Base-by-base conservation (phyloP, 2,797 vertebrate species). In the Sebastes iracundus region DNA sequence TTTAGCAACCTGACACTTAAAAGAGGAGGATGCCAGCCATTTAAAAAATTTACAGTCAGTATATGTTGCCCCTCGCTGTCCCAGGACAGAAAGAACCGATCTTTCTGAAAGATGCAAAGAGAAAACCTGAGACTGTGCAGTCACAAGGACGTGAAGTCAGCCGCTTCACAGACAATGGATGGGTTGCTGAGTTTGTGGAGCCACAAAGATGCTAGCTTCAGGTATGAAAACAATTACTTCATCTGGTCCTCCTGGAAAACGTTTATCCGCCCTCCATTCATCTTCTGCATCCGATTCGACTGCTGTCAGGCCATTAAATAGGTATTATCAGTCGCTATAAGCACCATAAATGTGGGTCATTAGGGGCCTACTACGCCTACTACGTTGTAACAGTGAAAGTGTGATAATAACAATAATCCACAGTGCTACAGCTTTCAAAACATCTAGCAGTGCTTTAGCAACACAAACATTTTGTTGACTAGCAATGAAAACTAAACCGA, bases 1-100 rank as follows among this genome's bases (percentile, higher is more conserved):
- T 79, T 63, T 55, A 32, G 68, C 30, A 68, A 3, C 13, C 27
- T 23, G 16, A 49, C 30, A 66, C 35, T 58, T 72, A 60, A 72
- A 53, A 53, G 66, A 77, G 23, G 72, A 81, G 46, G 63, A 56
- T 70, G 64, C 12, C 25, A 46, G 38, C 27, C 32, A 38, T 70
- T 84, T 70, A 62, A 69, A 68, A 72, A 16, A 82, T 33, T 14
- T 22, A 67, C 33, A 66, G 68, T 52, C 55, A 32, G 14, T 22
- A 2, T 22, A 2, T 62, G 23, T 58, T 46, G 27, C 42, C 76
- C 49, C 38, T 42, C 7, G 7, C n/a, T 22, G 69, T 69, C 53
- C 55, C 78, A 30, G 32, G 59, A 72, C 61, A 12, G 59, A 20
- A 20, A 52, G 28, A 59, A 60, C 6, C 11, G 25, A 11, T 55